Conservation (phyloP, 2,888 invertebrate genomes). For the Poecilobothrus nobilitatus region DNA sequence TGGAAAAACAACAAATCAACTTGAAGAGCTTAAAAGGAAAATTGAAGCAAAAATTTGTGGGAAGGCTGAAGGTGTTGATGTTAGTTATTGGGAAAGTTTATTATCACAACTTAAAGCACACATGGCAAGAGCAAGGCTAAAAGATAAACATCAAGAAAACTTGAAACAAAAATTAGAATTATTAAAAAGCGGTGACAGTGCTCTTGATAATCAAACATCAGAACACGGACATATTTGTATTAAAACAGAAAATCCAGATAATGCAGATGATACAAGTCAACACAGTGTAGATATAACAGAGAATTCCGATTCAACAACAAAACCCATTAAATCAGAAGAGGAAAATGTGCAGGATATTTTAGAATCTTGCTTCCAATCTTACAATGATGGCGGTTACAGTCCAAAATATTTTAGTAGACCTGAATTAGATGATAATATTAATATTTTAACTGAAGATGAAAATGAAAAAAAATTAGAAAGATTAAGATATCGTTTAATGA, state of each 20-base stretch:
- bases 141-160: conserved; percentile 87
- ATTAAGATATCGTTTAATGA: conserved; percentile 58
- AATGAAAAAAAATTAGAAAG: conserved; percentile 67
- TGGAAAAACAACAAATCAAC: conserved; percentile 82
- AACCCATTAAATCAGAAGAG: conserved; percentile 15
- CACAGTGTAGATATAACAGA: background rate
- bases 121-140: conserved; percentile 82
- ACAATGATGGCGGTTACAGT: conserved; percentile 75
- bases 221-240: conserved; percentile 22
- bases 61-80: conserved; percentile 82
- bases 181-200: conserved; percentile 77
- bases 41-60: conserved; percentile 81
- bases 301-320: background rate
- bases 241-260: conserved; percentile 28
- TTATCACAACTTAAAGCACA: conserved; percentile 93
- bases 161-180: conserved; percentile 78
- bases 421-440: conserved; percentile 51
- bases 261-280: background rate
- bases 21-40: conserved; percentile 71
- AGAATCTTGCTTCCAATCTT: conserved; percentile 55
- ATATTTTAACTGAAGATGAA: conserved; percentile 65
- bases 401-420: conserved; percentile 58
- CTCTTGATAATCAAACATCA: conserved; percentile 36
- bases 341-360: conserved; percentile 20
- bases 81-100: conserved; percentile 96